Percentiles rank a stretch among this genome's conserved stretches.
phyloP scores from a whole-genome alignment of 2,888 invertebrate species.

The Tromatobia lineatoria region DNA sequence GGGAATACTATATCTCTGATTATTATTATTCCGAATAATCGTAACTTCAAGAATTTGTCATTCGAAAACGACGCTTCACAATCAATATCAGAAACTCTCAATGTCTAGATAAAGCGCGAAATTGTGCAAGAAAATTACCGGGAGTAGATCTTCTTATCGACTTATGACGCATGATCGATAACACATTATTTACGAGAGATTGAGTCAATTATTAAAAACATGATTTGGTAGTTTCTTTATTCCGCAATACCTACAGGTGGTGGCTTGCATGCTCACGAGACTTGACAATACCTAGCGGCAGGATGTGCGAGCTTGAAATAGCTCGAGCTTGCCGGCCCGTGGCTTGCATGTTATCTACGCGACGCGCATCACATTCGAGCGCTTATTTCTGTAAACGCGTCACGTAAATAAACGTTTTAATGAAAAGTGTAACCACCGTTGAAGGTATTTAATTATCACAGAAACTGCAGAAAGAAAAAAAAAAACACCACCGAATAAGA shows the following conservation, averaged over 20 bases:
- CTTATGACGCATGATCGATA: neutral
- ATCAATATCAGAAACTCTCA: neutral
- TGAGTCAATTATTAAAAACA: too few relatives aligned
- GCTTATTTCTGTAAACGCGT: constrained; percentile 10
- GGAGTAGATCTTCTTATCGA: neutral
- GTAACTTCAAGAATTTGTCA: too few relatives aligned
- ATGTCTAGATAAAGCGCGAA: neutral
- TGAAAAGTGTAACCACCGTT: neutral
- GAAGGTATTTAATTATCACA: neutral
- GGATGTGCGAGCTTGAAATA: constrained; percentile 3
- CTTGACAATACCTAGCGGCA: neutral
- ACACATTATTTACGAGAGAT: neutral
- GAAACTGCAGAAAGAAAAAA: neutral
- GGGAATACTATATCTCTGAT: too few relatives aligned
- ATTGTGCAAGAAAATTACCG: neutral
- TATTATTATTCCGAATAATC: too few relatives aligned
- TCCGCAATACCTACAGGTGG: neutral
- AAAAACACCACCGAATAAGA: neutral
- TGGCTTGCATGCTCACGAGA: neutral
- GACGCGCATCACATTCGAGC: neutral
- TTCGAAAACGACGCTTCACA: neutral
- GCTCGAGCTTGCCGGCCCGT: neutral
- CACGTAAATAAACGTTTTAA: constrained; percentile 14
- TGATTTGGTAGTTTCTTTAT: too few relatives aligned
- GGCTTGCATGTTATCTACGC: constrained; percentile 2